Evolutionary conservation across 2,797 vertebrate species (phyloP).

Genomic region (Hylomyscus alleni): DNA sequence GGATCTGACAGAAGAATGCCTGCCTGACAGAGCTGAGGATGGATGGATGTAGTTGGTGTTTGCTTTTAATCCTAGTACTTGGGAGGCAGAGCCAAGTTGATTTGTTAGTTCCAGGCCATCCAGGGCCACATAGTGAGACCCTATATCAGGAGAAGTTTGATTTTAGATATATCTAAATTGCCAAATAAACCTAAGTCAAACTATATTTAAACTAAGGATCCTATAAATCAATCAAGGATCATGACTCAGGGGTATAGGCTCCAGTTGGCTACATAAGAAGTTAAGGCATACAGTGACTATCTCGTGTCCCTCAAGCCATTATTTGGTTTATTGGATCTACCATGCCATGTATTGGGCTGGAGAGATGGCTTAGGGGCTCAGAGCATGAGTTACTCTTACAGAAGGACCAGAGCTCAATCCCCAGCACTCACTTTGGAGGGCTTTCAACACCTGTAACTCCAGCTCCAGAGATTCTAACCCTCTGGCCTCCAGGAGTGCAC

Average conservation of each 20-base stretch:
- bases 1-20: not conserved
- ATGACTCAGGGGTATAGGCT: not conserved
- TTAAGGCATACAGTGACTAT: not conserved
- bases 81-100: not conserved
- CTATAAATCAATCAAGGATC: not conserved
- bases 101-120: not conserved
- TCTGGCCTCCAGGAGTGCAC: not conserved
- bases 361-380: not conserved
- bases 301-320: not conserved
- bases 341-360: not conserved
- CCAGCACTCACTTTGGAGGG: not conserved
- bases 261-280: not conserved
- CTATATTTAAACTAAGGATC: constrained; percentile 32
- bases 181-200: constrained; percentile 52
- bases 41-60: too few species aligned
- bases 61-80: not conserved
- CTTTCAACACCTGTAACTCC: not conserved
- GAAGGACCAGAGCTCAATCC: not conserved
- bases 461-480: not conserved
- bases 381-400: not conserved
- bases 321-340: not conserved
- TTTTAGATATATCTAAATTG: constrained; percentile 26
- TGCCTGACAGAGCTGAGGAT: not conserved
- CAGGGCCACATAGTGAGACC: not conserved
- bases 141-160: not conserved